A percentile compares a stretch with the other conserved stretches of the same genome.
These are phyloP conservation scores for Rosalia funebris DNA, from an alignment of 2,888 invertebrate species.

Conservation along the genomic window DNA sequence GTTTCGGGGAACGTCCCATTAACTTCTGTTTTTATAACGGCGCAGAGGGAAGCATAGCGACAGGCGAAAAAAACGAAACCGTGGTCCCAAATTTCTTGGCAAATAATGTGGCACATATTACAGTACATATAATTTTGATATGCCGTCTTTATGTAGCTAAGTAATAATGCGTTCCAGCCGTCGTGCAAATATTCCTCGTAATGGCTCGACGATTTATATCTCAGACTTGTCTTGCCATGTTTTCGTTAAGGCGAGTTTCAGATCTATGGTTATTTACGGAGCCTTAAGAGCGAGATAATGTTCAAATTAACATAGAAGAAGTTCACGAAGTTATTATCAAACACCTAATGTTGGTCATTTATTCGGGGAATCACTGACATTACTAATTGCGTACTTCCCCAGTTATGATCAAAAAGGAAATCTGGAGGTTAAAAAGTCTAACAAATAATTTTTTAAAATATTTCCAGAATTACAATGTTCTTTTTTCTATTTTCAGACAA, in stretches of 20 bases:
- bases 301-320: no score
- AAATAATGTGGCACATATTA: conserved; percentile 10
- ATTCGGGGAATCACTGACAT: no score
- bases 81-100: conserved; percentile 6
- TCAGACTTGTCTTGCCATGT: neutral
- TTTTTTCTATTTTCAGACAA: no score
- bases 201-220: conserved; percentile 16
- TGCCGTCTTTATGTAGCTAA: conserved; percentile 10
- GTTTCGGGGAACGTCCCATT: conserved; percentile 5
- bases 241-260: neutral
- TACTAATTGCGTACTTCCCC: no score
- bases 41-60: neutral
- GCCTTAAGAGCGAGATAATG: no score
- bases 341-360: no score
- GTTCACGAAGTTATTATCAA: no score
- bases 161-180: conserved; percentile 7
- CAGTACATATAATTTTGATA: conserved; percentile 17
- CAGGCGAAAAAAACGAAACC: neutral
- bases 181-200: conserved; percentile 12
- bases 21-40: conserved; percentile 16
- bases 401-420: no score
- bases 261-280: no score
- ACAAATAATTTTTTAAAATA: no score
- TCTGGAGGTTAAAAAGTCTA: no score
- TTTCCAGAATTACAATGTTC: no score